A percentile compares a stretch with the other conserved stretches of the same genome.
Evolutionary conservation across 2,113 vertebrate species (phyloP).

Genomic region (Lagopus muta): DNA sequence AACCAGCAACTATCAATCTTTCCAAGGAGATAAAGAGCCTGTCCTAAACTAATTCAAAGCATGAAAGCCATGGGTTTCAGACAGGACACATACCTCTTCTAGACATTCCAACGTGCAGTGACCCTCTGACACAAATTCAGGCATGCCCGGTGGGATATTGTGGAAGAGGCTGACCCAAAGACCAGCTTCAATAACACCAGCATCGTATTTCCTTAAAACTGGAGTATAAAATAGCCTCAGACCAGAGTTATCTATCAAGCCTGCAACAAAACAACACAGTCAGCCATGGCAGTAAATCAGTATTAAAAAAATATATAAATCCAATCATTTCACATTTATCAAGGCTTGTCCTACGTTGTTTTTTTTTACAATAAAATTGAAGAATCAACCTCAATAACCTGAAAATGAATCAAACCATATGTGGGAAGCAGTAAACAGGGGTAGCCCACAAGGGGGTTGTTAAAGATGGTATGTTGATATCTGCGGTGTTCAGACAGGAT

Average conservation of each 20-base stretch:
- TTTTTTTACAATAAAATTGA: not conserved
- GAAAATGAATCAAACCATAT: not conserved
- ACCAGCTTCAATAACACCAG: constrained; percentile 88
- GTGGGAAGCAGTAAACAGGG: not conserved
- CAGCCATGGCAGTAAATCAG: not conserved
- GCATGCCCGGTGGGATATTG: constrained; percentile 88
- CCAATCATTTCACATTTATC: not conserved
- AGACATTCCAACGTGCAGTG: constrained; percentile 90
- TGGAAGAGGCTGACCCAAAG: constrained; percentile 92
- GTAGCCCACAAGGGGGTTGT: not conserved
- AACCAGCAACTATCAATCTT: not conserved
- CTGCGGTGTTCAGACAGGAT: not conserved
- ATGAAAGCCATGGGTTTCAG: not conserved
- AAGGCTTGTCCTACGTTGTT: not conserved
- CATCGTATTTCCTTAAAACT: constrained; percentile 82
- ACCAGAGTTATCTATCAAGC: constrained; percentile 88
- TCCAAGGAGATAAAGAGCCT: not conserved
- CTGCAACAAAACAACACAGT: constrained; percentile 73
- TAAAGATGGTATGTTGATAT: not conserved
- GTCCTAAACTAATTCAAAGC: not conserved
- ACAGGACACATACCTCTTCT: constrained; percentile 79
- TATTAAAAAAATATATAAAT: not conserved
- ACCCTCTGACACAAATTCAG: constrained; percentile 86
- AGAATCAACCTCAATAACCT: not conserved
- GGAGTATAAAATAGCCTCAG: constrained; percentile 84